Conservation (phyloP, 64 coral and sea anemone species). For the Actinia equina region DNA sequence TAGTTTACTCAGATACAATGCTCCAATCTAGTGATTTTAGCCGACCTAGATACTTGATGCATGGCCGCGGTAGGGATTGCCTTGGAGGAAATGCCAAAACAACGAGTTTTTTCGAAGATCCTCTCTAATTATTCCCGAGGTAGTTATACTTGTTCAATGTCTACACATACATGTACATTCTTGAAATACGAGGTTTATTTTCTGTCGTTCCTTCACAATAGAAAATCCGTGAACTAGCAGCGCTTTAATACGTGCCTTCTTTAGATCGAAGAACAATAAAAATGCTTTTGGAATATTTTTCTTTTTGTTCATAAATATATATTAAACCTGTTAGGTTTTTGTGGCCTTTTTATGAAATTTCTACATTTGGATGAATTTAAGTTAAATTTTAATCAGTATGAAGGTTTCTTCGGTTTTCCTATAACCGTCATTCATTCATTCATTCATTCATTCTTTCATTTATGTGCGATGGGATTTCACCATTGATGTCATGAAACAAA, state of each 20-base stretch:
- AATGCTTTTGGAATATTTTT: neutral
- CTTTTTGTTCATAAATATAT: neutral
- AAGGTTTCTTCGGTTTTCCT: neutral
- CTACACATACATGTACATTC: neutral
- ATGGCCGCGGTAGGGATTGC: neutral
- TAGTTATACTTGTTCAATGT: neutral
- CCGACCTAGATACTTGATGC: neutral
- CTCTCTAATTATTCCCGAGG: neutral
- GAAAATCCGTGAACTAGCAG: no score
- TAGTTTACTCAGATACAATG: neutral
- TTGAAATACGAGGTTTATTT: neutral
- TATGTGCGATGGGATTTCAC: neutral
- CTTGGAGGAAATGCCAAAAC: neutral
- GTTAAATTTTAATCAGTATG: neutral
- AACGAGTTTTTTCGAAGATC: neutral
- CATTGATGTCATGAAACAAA: neutral
- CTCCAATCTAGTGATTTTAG: neutral
- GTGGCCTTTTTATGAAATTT: neutral
- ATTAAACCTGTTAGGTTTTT: neutral
- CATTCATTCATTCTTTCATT: slow-evolving; percentile 4
- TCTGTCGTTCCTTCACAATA: neutral
- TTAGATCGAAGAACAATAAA: no score
- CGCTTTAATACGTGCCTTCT: no score
- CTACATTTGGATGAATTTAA: neutral
- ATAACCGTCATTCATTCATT: neutral